Conservation (phyloP, 2,797 vertebrate genomes). For the Menidia menidia region DNA sequence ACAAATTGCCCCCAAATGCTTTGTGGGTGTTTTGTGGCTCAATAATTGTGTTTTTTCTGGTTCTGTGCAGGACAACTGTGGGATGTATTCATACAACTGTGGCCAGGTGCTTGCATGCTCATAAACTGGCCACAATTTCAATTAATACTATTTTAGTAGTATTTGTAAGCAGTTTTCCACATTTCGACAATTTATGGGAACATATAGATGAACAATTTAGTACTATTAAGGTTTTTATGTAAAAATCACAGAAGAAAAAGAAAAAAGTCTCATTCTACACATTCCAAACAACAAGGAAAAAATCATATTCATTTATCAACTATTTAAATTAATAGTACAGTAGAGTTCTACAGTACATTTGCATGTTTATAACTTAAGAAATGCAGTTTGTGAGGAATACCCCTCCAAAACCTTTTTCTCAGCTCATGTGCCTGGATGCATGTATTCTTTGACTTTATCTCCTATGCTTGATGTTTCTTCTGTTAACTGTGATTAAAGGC, state of each 20-base stretch:
- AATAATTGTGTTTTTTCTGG: not conserved
- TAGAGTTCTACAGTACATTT: not conserved
- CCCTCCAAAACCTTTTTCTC: not conserved
- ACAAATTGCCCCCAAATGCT: not conserved
- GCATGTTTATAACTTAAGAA: not conserved
- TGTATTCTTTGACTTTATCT: slow-evolving; percentile 7
- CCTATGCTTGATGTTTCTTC: slow-evolving; percentile 22
- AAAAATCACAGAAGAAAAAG: not conserved
- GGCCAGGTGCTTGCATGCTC: not conserved
- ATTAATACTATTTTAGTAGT: too few relatives aligned
- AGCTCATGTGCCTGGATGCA: not conserved
- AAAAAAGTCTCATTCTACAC: not conserved
- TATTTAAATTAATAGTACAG: not conserved
- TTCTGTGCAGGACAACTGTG: not conserved
- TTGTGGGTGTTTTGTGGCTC: not conserved
- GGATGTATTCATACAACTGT: not conserved
- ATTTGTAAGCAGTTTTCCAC: too few relatives aligned
- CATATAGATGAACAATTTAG: not conserved
- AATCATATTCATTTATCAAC: not conserved
- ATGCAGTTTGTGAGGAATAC: not conserved
- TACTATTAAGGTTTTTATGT: not conserved
- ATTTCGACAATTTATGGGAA: too few relatives aligned
- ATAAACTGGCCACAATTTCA: not conserved
- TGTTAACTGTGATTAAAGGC: slow-evolving; percentile 39
- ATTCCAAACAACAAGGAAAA: too few relatives aligned